These are phyloP conservation scores for Simalia tracyae DNA, from an alignment of 2,797 vertebrate genomes.

Conservation along the genomic window DNA sequence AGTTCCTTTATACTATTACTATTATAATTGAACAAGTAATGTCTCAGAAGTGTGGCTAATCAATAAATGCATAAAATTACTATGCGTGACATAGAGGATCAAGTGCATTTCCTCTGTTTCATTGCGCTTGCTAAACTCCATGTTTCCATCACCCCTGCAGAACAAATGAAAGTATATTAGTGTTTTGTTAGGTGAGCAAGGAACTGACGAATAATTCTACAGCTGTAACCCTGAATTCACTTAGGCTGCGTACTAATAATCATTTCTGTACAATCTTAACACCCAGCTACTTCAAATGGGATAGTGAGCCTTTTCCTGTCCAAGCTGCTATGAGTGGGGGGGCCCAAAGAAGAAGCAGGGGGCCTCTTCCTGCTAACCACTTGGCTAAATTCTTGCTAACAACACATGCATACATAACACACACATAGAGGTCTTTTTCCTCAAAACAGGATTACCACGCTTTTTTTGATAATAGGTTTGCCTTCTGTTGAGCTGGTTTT, in stretches of 20 bases:
- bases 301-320: background rate
- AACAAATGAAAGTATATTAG: background rate
- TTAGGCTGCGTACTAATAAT: background rate
- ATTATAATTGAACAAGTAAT: background rate
- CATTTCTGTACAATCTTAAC: background rate
- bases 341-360: background rate
- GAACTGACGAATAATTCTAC: background rate
- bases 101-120: background rate
- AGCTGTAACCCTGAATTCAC: background rate
- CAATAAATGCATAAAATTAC: slow-evolving; percentile 31
- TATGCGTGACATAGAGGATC: background rate
- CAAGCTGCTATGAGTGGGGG: background rate
- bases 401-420: background rate
- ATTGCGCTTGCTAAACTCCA: slow-evolving; percentile 21
- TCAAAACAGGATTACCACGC: background rate
- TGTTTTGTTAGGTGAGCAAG: background rate
- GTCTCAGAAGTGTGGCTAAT: background rate
- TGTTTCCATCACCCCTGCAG: background rate
- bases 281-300: background rate
- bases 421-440: background rate
- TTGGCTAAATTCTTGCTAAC: background rate
- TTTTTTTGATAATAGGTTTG: background rate
- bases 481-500: background rate
- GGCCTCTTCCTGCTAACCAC: background rate
- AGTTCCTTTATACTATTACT: background rate